phyloP scores from a whole-genome alignment of 2,888 invertebrate genomes.

The Parnassius apollo region DNA sequence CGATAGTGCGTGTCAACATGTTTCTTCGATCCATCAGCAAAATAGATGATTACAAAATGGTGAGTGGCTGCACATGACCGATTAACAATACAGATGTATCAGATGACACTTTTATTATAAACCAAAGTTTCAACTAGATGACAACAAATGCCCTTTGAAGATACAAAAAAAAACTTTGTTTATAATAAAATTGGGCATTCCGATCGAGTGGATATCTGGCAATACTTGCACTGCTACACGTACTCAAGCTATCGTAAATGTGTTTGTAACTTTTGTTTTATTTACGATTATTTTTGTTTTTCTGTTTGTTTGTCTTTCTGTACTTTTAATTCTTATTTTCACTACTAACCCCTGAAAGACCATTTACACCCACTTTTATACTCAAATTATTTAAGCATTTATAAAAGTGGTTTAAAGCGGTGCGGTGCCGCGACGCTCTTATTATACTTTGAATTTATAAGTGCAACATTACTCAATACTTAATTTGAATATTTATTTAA shows the following conservation, averaged over 20 bases:
- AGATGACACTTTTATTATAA: conserved; percentile 63
- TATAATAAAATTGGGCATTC: conserved; percentile 63
- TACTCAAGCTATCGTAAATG: conserved; percentile 65
- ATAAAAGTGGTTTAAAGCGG: conserved; percentile 37
- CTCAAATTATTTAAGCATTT: conserved; percentile 30
- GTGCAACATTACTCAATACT: not conserved
- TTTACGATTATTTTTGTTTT: conserved; percentile 32
- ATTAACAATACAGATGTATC: conserved; percentile 39
- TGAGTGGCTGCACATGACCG: conserved; percentile 84
- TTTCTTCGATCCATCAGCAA: conserved; percentile 98
- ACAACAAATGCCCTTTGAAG: too few relatives aligned
- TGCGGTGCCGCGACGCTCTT: conserved; percentile 54
- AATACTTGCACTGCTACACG: conserved; percentile 71
- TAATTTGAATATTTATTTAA: not conserved
- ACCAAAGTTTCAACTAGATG: conserved; percentile 45
- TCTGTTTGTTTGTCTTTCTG: conserved; percentile 37
- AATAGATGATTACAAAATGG: conserved; percentile 99
- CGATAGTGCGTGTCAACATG: conserved; percentile 96
- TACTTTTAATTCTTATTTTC: conserved; percentile 42
- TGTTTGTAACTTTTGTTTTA: conserved; percentile 43
- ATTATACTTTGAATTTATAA: not conserved
- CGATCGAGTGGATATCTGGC: conserved; percentile 55
- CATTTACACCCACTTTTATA: conserved; percentile 31
- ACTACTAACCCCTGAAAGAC: conserved; percentile 34
- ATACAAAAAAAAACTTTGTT: conserved; percentile 48